Conservation (phyloP, 2,888 invertebrate species). For the Galeopsomyia nigrocyanea region DNA sequence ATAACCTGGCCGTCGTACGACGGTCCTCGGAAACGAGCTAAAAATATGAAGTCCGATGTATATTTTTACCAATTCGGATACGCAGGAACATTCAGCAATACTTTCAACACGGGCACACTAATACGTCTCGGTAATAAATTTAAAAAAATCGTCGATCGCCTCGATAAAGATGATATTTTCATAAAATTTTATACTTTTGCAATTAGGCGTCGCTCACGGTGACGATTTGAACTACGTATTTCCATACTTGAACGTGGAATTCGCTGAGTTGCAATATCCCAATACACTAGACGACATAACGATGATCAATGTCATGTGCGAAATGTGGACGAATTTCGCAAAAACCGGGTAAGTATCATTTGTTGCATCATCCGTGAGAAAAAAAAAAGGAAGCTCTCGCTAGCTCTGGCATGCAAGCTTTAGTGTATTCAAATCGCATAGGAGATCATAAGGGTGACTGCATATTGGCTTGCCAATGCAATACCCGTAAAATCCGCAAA, state of each 20-base stretch:
- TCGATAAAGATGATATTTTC: not conserved
- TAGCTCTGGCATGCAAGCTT: not conserved
- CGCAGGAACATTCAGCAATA: conserved; percentile 56
- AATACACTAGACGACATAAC: conserved; percentile 56
- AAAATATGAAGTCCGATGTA: conserved; percentile 54
- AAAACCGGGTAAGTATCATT: conserved; percentile 57
- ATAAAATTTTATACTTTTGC: too few species aligned
- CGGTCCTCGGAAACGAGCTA: conserved; percentile 47
- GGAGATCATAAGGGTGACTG: conserved; percentile 2
- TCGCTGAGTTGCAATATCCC: conserved; percentile 46
- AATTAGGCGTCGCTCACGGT: conserved; percentile 55
- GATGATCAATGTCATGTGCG: conserved; percentile 60
- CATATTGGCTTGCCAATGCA: too few species aligned
- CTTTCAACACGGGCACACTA: conserved; percentile 42
- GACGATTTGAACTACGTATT: conserved; percentile 62
- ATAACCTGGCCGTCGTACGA: conserved; percentile 52
- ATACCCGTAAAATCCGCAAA: not conserved
- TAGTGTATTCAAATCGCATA: not conserved
- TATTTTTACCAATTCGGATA: conserved; percentile 60
- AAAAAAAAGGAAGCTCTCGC: not conserved
- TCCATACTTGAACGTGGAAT: conserved; percentile 52
- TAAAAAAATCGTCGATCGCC: not conserved
- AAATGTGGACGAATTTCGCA: conserved; percentile 59
- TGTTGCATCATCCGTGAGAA: too few species aligned
- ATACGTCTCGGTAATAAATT: conserved; percentile 53